phyloP scores from a whole-genome alignment of 2,113 vertebrate species.

The Panurus biarmicus region DNA sequence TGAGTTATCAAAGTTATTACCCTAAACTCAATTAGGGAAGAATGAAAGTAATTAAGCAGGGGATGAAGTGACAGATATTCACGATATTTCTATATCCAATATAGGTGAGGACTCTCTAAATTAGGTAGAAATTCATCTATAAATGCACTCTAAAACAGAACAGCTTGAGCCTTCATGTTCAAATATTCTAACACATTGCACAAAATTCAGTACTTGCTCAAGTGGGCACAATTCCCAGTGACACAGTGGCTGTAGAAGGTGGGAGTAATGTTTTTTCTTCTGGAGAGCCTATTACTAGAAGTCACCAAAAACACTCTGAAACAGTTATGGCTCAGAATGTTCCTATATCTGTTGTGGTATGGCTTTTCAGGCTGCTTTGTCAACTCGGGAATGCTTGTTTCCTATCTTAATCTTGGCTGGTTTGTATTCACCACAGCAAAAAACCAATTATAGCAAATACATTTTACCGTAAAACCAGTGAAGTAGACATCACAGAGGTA shows the following conservation, averaged over 20 bases:
- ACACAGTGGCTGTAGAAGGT: neutral
- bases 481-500: neutral
- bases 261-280: neutral
- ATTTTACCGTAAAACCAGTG: neutral
- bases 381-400: neutral
- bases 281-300: neutral
- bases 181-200: neutral
- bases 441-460: neutral
- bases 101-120: constrained; percentile 5
- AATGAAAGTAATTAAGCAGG: constrained; percentile 54
- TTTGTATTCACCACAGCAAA: neutral
- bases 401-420: neutral
- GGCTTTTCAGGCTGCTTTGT: neutral
- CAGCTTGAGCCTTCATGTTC: neutral
- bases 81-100: neutral
- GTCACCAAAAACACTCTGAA: neutral
- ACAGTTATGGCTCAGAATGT: neutral
- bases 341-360: neutral
- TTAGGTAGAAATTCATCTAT: neutral
- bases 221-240: neutral
- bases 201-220: neutral
- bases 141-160: neutral
- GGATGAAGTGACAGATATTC: constrained; percentile 23
- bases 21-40: constrained; percentile 51
- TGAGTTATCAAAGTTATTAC: constrained; percentile 56